Evolutionary conservation across 2,888 invertebrate species (phyloP).

Genomic region (Hesperia comma): DNA sequence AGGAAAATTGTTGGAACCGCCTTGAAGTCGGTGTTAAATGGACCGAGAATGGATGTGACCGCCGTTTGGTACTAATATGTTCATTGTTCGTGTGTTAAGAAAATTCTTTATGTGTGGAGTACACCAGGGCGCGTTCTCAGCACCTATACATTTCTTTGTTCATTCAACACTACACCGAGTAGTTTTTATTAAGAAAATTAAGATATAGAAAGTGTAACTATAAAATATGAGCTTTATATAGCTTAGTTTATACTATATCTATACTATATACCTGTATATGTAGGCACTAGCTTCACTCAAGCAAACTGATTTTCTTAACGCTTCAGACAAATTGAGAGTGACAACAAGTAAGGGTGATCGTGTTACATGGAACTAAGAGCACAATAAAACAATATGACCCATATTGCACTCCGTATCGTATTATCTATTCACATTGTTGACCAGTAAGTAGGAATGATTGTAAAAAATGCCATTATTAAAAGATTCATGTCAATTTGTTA

Average conservation of each 20-base stretch:
- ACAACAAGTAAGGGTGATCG: neutral
- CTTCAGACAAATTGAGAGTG: neutral
- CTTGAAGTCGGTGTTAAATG: constrained; percentile 13
- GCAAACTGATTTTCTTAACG: constrained; percentile 1
- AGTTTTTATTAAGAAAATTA: too few relatives aligned
- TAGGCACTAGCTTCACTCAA: neutral
- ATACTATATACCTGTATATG: too few relatives aligned
- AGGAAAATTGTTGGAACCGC: constrained; percentile 8
- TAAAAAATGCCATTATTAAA: too few relatives aligned
- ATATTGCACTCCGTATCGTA: neutral
- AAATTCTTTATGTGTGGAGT: neutral
- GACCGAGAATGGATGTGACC: constrained; percentile 4
- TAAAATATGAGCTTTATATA: too few relatives aligned
- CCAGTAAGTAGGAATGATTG: neutral
- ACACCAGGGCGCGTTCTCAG: neutral
- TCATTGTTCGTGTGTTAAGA: constrained; percentile 5
- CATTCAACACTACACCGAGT: too few relatives aligned
- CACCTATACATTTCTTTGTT: neutral
- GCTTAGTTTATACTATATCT: too few relatives aligned
- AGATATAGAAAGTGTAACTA: too few relatives aligned
- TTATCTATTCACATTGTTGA: neutral
- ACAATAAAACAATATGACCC: too few relatives aligned
- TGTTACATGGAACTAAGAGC: neutral
- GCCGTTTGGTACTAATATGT: neutral
- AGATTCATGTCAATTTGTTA: too few relatives aligned